phyloP scores from a whole-genome alignment of 2,113 vertebrate genomes.

The Paracanthobrama guichenoti region DNA sequence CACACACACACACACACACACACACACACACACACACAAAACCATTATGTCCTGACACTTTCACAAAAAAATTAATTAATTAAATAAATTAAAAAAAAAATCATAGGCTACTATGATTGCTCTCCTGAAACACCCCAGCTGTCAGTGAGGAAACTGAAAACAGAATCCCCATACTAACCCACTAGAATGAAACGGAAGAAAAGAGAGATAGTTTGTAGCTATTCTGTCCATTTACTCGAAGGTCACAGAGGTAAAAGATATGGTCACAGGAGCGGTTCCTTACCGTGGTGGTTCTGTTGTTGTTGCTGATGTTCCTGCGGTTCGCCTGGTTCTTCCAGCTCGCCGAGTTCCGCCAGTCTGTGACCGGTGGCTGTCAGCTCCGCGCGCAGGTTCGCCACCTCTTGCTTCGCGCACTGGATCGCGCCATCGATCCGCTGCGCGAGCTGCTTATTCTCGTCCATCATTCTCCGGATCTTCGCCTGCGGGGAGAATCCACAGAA shows the following conservation, averaged over 20 bases:
- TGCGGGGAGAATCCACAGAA: constrained; percentile 84
- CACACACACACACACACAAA: too few relatives aligned
- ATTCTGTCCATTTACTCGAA: background rate
- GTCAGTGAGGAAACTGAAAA: background rate
- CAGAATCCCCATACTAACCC: background rate
- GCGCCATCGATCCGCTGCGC: constrained; percentile 88
- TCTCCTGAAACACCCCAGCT: background rate
- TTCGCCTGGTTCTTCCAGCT: constrained; percentile 39
- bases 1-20: too few relatives aligned
- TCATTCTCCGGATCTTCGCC: constrained; percentile 89
- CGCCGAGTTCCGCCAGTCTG: constrained; percentile 84
- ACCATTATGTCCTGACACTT: background rate
- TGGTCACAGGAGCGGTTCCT: constrained; percentile 56
- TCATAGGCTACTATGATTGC: background rate
- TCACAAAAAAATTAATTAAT: too few relatives aligned
- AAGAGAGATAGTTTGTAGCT: background rate
- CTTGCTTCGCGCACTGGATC: constrained; percentile 87
- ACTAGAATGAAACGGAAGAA: background rate
- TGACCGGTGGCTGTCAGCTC: constrained; percentile 87
- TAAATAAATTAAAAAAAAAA: too few relatives aligned
- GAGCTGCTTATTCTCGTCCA: constrained; percentile 93
- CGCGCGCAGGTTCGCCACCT: constrained; percentile 87
- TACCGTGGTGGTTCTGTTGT: constrained; percentile 72
- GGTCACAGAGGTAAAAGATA: constrained; percentile 25
- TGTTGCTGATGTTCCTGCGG: constrained; percentile 69